These are phyloP conservation scores for Tyria jacobaeae DNA, from an alignment of 2,888 invertebrate species.

Conservation along the genomic window DNA sequence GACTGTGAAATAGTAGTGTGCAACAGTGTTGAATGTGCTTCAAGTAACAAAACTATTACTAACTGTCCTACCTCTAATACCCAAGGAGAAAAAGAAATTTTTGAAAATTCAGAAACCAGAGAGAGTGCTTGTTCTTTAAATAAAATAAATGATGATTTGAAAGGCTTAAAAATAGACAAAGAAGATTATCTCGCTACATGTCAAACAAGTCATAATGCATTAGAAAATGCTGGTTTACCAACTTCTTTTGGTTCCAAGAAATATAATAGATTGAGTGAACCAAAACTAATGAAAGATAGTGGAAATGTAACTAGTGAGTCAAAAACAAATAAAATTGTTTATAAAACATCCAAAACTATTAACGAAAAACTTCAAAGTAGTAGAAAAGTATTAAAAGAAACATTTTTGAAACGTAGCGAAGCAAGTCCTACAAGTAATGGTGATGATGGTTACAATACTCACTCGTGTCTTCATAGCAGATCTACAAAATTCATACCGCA, in stretches of 20 bases:
- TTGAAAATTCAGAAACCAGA: neutral
- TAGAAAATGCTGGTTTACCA: slow-evolving; percentile 58
- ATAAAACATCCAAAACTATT: neutral
- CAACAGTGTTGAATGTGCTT: neutral
- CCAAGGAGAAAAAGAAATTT: neutral
- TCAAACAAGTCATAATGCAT: slow-evolving; percentile 32
- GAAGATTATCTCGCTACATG: neutral
- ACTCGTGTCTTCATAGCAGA: slow-evolving; percentile 21
- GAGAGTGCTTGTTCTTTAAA: neutral
- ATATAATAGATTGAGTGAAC: slow-evolving; percentile 13
- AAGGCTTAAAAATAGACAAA: neutral
- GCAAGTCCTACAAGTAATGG: slow-evolving; percentile 12
- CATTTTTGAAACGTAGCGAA: neutral
- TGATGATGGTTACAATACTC: slow-evolving; percentile 30
- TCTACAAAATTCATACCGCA: slow-evolving; percentile 1
- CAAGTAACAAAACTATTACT: neutral
- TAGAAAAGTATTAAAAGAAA: slow-evolving; percentile 1
- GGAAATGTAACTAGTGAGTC: slow-evolving; percentile 5
- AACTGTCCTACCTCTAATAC: neutral
- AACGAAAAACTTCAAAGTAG: slow-evolving; percentile 4
- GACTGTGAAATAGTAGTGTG: neutral
- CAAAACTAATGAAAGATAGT: slow-evolving; percentile 13
- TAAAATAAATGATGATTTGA: neutral
- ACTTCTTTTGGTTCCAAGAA: slow-evolving; percentile 56
- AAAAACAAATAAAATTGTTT: slow-evolving; percentile 11